Evolutionary conservation across 2,797 vertebrate species (phyloP).

Genomic region (Perdix hodgsoniae): DNA sequence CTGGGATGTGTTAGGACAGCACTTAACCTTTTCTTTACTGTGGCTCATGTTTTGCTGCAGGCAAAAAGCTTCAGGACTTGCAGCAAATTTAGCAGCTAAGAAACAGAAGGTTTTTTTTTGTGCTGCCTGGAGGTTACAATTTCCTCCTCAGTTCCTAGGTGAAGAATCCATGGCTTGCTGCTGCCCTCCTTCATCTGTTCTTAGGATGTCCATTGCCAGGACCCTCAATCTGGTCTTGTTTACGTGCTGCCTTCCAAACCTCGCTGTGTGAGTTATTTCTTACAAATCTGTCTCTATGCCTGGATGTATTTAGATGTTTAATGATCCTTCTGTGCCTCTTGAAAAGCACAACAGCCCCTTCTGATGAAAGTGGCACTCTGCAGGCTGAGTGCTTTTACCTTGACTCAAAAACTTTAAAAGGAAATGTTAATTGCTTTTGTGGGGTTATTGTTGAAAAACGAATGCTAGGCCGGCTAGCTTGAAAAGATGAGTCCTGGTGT

Average conservation of each 20-base stretch:
- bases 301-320: not conserved
- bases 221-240: conserved; percentile 47
- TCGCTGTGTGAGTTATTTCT: not conserved
- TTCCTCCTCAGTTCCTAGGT: not conserved
- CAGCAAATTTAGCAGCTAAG: not conserved
- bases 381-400: conserved; percentile 50
- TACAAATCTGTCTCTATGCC: not conserved
- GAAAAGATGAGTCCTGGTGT: not conserved
- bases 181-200: conserved; percentile 30
- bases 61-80: not conserved
- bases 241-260: conserved; percentile 20
- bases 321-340: not conserved
- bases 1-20: not conserved
- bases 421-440: conserved; percentile 63
- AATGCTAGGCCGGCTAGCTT: not conserved
- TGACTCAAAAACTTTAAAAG: conserved; percentile 34
- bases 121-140: not conserved
- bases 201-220: conserved; percentile 37
- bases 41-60: not conserved
- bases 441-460: conserved; percentile 12
- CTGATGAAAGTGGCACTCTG: conserved; percentile 11
- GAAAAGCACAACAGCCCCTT: conserved; percentile 46
- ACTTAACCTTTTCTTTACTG: not conserved
- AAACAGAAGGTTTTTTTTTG: not conserved
- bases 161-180: conserved; percentile 33